Conservation (phyloP, 2,888 invertebrate genomes). For the Sarcophaga caerulescens region DNA sequence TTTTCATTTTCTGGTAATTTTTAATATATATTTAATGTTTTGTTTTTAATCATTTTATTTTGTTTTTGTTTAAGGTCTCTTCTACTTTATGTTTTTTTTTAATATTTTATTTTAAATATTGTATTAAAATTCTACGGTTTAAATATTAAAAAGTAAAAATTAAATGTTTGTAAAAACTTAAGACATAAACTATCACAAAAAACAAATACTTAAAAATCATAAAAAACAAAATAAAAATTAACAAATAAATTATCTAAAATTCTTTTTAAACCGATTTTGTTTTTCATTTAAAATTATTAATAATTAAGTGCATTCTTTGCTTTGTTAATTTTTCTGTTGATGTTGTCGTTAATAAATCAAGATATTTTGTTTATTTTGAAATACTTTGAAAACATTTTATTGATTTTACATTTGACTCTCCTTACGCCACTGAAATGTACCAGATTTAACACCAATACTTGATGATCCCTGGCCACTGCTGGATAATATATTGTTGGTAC, state of each 20-base stretch:
- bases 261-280: conserved; percentile 3
- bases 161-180: conserved; percentile 59
- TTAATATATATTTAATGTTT: background rate
- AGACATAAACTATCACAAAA: conserved; percentile 66
- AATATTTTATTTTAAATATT: conserved; percentile 27
- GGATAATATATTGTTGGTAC: conserved; percentile 81
- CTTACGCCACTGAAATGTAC: conserved; percentile 82
- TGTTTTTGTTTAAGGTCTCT: conserved; percentile 52
- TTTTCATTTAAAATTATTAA: conserved; percentile 21
- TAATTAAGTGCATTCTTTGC: conserved; percentile 25
- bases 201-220: conserved; percentile 67
- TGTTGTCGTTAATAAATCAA: conserved; percentile 8
- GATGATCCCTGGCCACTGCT: conserved; percentile 81
- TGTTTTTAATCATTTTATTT: conserved; percentile 26
- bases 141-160: conserved; percentile 22
- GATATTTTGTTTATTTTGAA: conserved; percentile 22
- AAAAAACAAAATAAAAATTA: conserved; percentile 58
- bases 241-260: conserved; percentile 52
- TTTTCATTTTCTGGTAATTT: conserved; percentile 7
- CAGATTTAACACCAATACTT: conserved; percentile 82
- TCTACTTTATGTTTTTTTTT: conserved; percentile 46
- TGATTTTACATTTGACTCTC: conserved; percentile 81
- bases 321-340: background rate
- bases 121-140: background rate
- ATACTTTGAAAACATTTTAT: background rate